phyloP scores from a whole-genome alignment of 2,113 vertebrate species.

The Poicephalus meyeri region DNA sequence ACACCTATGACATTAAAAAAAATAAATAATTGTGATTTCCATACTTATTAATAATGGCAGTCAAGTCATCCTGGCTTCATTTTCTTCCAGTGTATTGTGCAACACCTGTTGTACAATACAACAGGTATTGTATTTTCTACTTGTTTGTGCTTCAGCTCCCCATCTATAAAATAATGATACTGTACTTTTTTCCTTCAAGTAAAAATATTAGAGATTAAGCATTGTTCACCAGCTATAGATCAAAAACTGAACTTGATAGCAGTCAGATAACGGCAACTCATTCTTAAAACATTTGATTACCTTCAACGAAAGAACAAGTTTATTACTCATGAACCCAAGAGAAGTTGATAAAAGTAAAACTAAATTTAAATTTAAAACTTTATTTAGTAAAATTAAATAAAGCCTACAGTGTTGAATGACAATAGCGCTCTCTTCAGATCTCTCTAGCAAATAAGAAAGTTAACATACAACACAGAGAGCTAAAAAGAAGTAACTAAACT shows the following conservation, averaged over 20 bases:
- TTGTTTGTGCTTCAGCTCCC: not conserved
- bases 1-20: conserved; percentile 74
- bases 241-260: not conserved
- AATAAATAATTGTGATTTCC: not conserved
- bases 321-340: not conserved
- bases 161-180: not conserved
- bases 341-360: not conserved
- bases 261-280: not conserved
- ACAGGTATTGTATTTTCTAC: not conserved
- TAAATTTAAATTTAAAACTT: not conserved
- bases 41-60: not conserved
- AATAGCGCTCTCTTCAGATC: not conserved
- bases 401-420: not conserved
- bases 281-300: not conserved
- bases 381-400: not conserved
- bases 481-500: not conserved
- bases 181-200: not conserved
- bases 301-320: not conserved
- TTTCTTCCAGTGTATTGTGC: not conserved
- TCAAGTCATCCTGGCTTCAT: not conserved
- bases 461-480: not conserved
- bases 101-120: not conserved
- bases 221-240: not conserved
- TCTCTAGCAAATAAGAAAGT: not conserved
- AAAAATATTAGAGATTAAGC: not conserved